Conservation (phyloP, 2,888 invertebrate species). For the Drosophila setosimentum region DNA sequence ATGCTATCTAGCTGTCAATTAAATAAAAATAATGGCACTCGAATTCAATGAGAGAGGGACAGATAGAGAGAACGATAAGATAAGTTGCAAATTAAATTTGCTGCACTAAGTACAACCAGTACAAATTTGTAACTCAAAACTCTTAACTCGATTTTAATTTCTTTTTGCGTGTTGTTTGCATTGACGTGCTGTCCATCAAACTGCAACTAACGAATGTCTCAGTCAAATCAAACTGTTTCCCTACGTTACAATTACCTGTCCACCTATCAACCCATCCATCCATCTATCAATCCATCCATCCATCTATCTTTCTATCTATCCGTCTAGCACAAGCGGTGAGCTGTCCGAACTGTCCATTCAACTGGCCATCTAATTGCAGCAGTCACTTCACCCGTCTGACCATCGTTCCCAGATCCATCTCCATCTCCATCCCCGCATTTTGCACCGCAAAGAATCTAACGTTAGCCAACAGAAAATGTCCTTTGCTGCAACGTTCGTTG, state of each 20-base stretch:
- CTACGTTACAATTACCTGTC: slow-evolving; percentile 61
- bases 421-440: slow-evolving; percentile 5
- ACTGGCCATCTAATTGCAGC: slow-evolving; percentile 66
- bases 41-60: slow-evolving; percentile 7
- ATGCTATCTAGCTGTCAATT: slow-evolving; percentile 46
- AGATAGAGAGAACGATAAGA: neutral
- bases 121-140: neutral
- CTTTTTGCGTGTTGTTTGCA: neutral
- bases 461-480: slow-evolving; percentile 39
- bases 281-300: slow-evolving; percentile 20
- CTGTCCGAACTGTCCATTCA: slow-evolving; percentile 63
- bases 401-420: slow-evolving; percentile 16
- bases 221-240: slow-evolving; percentile 45
- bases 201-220: slow-evolving; percentile 21
- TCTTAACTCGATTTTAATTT: neutral
- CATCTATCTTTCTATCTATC: slow-evolving; percentile 38
- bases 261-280: slow-evolving; percentile 50
- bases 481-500: slow-evolving; percentile 40
- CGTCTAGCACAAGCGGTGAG: slow-evolving; percentile 46
- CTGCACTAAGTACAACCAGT: neutral
- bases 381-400: slow-evolving; percentile 42
- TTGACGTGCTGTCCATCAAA: slow-evolving; percentile 40
- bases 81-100: neutral
- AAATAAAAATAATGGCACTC: slow-evolving; percentile 39
- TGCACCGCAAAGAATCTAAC: slow-evolving; percentile 4